Conservation (phyloP, 2,888 invertebrate species). For the Cheilosia variabilis region DNA sequence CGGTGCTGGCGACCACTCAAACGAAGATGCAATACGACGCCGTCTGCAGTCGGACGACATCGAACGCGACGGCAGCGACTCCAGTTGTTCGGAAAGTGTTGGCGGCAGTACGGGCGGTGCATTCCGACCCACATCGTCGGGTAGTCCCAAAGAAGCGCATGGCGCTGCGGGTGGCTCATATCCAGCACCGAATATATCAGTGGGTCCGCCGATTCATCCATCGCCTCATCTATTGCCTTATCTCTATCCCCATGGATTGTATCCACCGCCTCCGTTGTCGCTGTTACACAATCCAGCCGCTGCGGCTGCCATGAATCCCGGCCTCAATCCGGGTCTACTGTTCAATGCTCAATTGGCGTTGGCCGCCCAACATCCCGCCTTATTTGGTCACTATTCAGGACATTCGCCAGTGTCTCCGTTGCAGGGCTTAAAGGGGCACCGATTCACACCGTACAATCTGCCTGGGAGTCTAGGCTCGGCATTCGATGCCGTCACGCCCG, state of each 20-base stretch:
- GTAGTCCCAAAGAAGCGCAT: slow-evolving; percentile 85
- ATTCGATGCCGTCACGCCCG: slow-evolving; percentile 95
- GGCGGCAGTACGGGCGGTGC: slow-evolving; percentile 84
- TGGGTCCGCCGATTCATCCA: slow-evolving; percentile 96
- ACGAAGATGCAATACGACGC: slow-evolving; percentile 83
- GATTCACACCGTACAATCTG: slow-evolving; percentile 95
- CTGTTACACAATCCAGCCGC: slow-evolving; percentile 86
- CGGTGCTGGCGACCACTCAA: slow-evolving; percentile 85
- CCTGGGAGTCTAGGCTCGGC: slow-evolving; percentile 92
- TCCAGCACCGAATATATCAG: slow-evolving; percentile 96
- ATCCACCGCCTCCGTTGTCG: slow-evolving; percentile 90
- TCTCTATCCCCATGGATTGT: slow-evolving; percentile 95
- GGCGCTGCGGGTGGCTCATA: slow-evolving; percentile 85
- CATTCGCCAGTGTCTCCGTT: slow-evolving; percentile 89
- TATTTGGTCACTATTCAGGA: slow-evolving; percentile 88
- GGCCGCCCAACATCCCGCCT: slow-evolving; percentile 93
- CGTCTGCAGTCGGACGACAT: slow-evolving; percentile 87
- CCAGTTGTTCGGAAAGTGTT: slow-evolving; percentile 88
- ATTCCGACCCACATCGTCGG: slow-evolving; percentile 84
- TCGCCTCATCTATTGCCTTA: slow-evolving; percentile 95
- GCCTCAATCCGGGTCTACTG: slow-evolving; percentile 92
- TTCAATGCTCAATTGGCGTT: slow-evolving; percentile 95
- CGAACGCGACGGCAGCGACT: slow-evolving; percentile 88
- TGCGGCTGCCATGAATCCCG: slow-evolving; percentile 85
- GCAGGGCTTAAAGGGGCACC: slow-evolving; percentile 89